Evolutionary conservation across 2,113 vertebrate species (phyloP).

Genomic region (Turdus rufiventris): DNA sequence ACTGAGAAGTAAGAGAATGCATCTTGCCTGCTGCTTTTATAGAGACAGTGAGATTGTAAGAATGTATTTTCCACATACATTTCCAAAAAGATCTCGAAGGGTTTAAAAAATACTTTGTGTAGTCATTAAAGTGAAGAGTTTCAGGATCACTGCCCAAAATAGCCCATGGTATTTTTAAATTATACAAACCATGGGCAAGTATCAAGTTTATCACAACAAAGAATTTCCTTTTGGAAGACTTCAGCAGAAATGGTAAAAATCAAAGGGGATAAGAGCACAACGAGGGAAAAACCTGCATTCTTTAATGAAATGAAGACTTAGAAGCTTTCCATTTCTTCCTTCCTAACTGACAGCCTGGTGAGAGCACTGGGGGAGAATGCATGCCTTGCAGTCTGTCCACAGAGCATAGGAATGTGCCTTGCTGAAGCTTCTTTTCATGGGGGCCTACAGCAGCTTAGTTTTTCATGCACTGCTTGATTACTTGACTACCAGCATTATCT

Average conservation of each 20-base stretch:
- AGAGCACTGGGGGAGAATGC: fast-evolving
- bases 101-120: neutral
- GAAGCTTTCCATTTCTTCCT: neutral
- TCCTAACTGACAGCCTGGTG: neutral
- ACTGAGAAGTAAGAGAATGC: neutral
- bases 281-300: neutral
- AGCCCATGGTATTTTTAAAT: constrained; percentile 5
- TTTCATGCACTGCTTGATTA: neutral
- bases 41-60: neutral
- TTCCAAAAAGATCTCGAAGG: neutral
- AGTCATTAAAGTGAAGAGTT: neutral
- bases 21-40: neutral
- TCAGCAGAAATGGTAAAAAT: constrained; percentile 7
- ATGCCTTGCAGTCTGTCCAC: neutral
- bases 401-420: neutral
- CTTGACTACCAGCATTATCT: neutral
- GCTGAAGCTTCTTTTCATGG: neutral
- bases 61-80: neutral
- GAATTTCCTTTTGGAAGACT: neutral
- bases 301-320: neutral
- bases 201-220: constrained; percentile 17
- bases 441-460: neutral
- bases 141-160: neutral
- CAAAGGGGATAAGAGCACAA: neutral
- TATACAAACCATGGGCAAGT: neutral